These are phyloP conservation scores for Ifrita kowaldi DNA, from an alignment of 2,113 vertebrate genomes.

Conservation along the genomic window DNA sequence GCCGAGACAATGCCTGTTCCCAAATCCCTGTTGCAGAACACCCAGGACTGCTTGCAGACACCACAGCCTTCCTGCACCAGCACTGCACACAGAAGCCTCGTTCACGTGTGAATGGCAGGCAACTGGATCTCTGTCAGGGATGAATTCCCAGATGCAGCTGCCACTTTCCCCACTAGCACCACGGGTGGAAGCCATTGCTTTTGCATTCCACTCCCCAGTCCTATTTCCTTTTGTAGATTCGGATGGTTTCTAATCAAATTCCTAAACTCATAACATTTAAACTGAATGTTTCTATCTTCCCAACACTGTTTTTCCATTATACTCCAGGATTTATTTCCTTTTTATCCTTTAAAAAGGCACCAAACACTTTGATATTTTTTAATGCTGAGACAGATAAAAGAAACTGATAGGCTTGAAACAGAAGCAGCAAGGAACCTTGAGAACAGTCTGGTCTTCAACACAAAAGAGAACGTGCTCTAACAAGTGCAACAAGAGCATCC, in stretches of 20 bases:
- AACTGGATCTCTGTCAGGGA: no score
- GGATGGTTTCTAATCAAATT: background rate
- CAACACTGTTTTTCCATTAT: background rate
- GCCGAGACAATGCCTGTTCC: background rate
- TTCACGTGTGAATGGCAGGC: accelerated
- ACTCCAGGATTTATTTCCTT: background rate
- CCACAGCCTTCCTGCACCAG: background rate
- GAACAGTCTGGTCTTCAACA: background rate
- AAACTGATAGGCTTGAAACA: background rate
- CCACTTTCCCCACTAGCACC: background rate
- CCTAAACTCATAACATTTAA: background rate
- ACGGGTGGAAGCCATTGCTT: background rate
- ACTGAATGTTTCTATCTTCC: background rate
- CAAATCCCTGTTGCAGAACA: background rate
- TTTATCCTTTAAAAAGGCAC: background rate
- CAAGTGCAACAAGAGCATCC: background rate
- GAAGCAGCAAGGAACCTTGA: background rate
- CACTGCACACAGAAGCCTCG: background rate
- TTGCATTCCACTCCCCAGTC: accelerated
- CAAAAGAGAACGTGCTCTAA: background rate
- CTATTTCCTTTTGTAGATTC: background rate
- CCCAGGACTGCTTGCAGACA: background rate
- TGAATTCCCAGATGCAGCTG: accelerated
- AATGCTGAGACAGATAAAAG: background rate
- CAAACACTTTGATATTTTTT: background rate